Evolutionary conservation across 2,113 vertebrate genomes (phyloP).

Genomic region (Rafetus swinhoei): DNA sequence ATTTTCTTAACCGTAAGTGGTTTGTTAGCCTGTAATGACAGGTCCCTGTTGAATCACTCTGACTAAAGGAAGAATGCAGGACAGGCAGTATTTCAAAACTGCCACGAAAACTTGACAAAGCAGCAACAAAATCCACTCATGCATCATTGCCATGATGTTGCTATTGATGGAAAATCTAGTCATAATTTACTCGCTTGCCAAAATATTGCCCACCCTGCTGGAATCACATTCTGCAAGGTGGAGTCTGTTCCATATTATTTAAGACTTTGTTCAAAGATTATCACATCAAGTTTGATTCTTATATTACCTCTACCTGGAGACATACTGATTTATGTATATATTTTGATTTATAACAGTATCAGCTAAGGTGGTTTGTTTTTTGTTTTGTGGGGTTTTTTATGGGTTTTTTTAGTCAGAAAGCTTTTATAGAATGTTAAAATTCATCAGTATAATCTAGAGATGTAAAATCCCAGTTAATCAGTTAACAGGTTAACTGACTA

Average conservation of each 20-base stretch:
- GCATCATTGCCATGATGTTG: not conserved
- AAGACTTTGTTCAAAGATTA: not conserved
- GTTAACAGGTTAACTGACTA: no score
- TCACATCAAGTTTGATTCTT: not conserved
- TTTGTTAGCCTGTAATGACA: not conserved
- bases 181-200: no score
- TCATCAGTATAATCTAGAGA: not conserved
- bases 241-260: not conserved
- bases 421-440: not conserved
- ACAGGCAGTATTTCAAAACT: not conserved
- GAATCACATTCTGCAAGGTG: not conserved
- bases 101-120: not conserved
- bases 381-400: rapidly evolving
- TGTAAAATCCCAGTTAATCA: no score
- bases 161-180: not conserved
- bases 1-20: not conserved
- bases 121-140: not conserved
- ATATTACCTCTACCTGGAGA: not conserved
- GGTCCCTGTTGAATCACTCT: not conserved
- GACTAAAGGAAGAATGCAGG: not conserved
- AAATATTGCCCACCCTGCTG: not conserved
- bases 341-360: rapidly evolving
- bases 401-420: no score
- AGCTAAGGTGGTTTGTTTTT: rapidly evolving
- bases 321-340: rapidly evolving